These are phyloP conservation scores for Enteromius thamalakanensis DNA, from an alignment of 2,797 vertebrate species.

Conservation along the genomic window DNA sequence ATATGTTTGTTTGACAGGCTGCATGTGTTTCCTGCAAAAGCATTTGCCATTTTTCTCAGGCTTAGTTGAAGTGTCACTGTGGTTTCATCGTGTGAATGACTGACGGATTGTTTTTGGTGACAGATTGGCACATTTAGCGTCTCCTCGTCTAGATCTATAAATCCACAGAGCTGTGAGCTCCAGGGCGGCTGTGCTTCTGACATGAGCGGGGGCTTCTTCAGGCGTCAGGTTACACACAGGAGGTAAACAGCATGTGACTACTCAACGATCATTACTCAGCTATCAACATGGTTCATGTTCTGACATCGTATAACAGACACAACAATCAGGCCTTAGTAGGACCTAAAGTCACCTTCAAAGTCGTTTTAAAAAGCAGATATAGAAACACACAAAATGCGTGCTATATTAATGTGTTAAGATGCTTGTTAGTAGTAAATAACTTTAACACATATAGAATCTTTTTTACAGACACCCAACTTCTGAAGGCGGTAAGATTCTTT, in stretches of 20 bases:
- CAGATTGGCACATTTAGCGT: slow-evolving; percentile 19
- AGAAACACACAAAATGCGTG: background rate
- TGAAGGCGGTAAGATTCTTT: background rate
- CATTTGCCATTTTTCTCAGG: background rate
- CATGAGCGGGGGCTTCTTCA: slow-evolving; percentile 54
- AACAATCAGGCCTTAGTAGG: slow-evolving; percentile 19
- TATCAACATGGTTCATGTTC: slow-evolving; percentile 68
- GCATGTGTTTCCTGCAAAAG: background rate
- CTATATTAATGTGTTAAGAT: background rate
- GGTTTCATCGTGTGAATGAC: slow-evolving; percentile 8
- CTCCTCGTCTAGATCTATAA: slow-evolving; percentile 17
- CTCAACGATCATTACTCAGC: slow-evolving; percentile 72
- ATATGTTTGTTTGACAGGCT: background rate
- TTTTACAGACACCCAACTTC: background rate
- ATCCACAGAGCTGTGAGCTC: slow-evolving; percentile 28
- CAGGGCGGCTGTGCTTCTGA: slow-evolving; percentile 46
- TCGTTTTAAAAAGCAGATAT: background rate
- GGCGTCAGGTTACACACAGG: slow-evolving; percentile 67
- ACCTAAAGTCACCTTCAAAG: slow-evolving; percentile 5
- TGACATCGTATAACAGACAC: slow-evolving; percentile 41
- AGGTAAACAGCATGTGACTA: slow-evolving; percentile 78
- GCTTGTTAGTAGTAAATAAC: background rate
- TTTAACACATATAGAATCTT: too few species aligned
- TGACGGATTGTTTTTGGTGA: slow-evolving; percentile 35
- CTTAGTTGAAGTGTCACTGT: background rate